phyloP scores from a whole-genome alignment of 2,888 invertebrate genomes.

The Dilophus febrilis region DNA sequence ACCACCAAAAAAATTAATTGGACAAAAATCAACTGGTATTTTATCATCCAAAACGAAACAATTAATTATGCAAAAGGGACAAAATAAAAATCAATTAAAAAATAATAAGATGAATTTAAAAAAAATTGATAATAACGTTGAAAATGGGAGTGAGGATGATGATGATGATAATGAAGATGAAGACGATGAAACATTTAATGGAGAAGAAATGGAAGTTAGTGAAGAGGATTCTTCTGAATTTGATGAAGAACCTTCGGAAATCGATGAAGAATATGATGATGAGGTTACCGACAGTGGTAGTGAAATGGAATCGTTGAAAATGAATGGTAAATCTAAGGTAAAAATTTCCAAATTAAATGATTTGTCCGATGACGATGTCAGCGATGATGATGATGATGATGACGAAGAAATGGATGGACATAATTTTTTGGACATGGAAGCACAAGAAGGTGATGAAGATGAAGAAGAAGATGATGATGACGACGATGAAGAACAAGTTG shows the following conservation, averaged over 20 bases:
- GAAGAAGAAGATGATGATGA: background rate
- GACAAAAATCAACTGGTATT: background rate
- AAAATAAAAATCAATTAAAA: no score
- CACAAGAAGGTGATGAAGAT: background rate
- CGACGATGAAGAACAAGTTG: background rate
- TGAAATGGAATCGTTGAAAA: background rate
- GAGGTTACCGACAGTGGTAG: conserved; percentile 7
- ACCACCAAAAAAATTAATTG: background rate
- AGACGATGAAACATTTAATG: conserved; percentile 15
- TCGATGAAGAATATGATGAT: conserved; percentile 26
- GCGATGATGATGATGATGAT: conserved; percentile 16
- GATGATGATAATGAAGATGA: conserved; percentile 18
- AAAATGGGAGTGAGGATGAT: conserved; percentile 22
- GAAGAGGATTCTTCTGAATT: no score
- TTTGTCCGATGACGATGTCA: conserved; percentile 13
- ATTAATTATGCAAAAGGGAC: background rate
- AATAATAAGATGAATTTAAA: conserved; percentile 4
- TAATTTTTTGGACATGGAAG: no score
- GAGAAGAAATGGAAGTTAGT: background rate
- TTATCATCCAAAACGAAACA: no score
- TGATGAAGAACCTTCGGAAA: conserved; percentile 20
- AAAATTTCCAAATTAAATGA: conserved; percentile 18
- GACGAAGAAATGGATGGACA: no score
- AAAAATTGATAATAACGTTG: conserved; percentile 15
- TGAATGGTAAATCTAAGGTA: conserved; percentile 19